Evolutionary conservation across 2,888 invertebrate species (phyloP).

Genomic region (Hypolimnas misippus): DNA sequence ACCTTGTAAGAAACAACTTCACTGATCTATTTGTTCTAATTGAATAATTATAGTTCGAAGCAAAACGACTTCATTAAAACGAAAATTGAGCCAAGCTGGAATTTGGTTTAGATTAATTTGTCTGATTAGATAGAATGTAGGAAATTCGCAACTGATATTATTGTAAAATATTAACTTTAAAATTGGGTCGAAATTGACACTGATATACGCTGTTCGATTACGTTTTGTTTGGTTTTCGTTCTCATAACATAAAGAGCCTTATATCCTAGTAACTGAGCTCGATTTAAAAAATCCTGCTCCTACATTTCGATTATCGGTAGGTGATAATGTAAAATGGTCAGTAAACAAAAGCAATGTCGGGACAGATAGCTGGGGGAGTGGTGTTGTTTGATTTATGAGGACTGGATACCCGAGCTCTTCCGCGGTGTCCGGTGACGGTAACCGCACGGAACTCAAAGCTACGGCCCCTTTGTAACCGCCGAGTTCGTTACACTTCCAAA

Average conservation of each 20-base stretch:
- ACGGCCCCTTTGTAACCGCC: slow-evolving; percentile 59
- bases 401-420: slow-evolving; percentile 76
- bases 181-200: slow-evolving; percentile 2
- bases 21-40: slow-evolving; percentile 24
- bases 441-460: slow-evolving; percentile 62
- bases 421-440: slow-evolving; percentile 73
- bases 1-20: slow-evolving; percentile 33
- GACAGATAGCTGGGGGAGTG: slow-evolving; percentile 67
- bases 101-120: neutral
- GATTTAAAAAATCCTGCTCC: neutral
- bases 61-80: neutral
- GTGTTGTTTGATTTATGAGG: slow-evolving; percentile 75
- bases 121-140: neutral
- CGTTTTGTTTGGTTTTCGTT: neutral
- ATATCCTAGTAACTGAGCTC: neutral
- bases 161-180: neutral
- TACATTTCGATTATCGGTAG: slow-evolving; percentile 58
- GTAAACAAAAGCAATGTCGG: slow-evolving; percentile 62
- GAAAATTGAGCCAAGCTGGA: neutral
- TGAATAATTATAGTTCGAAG: neutral
- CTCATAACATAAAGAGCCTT: neutral
- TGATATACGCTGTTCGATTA: neutral
- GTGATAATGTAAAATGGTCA: slow-evolving; percentile 44
- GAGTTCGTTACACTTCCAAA: slow-evolving; percentile 48
- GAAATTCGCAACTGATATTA: neutral